Base-by-base conservation (phyloP, 2,797 vertebrate genomes). In the Gouania willdenowi region DNA sequence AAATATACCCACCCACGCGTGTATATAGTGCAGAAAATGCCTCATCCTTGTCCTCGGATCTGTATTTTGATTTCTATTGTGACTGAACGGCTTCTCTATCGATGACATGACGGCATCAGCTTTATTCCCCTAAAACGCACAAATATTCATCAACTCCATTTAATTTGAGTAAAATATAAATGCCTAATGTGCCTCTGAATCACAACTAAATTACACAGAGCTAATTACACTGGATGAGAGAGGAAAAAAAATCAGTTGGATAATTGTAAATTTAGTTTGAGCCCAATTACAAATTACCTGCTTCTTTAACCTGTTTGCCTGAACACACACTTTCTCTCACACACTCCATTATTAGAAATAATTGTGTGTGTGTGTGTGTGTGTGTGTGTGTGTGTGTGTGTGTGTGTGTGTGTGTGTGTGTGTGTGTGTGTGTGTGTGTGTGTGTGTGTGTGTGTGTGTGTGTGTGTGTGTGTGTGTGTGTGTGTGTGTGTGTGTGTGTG, bases 181-280 rank as follows among this genome's bases (percentile, higher is more conserved):
- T 52, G 25, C 55, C 47, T 47, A 55, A 72, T 65, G 60, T 38
- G 34, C 30, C 1, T 14, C 37, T 38, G 52, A 73, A 70, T 66
- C 40, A 39, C 46, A 66, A 58, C 60, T 60, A 64, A 71, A 70
- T 72, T 64, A 72, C 56, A 78, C 21, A 2, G 0, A 48, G 51
- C 26, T 69, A 75, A 78, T 77, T 69, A 58, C 44, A 19, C 39
- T 50, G 52, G 60, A 67, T 51, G 22, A 23, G 19, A 8, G 3
- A 10, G 36, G 52, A 61, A 65, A 52, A 56, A 10, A 36, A 56
- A 41, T 58, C 55, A 29, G 37, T 42, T 20, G 47, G 27, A 45
- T 65, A 58, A 65, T 61, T 56, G 12, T 60, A 65, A 60, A 73
- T 71, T 75, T 53, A 38, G 30, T 44, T 38, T 15, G 31, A 43